Conservation (phyloP, 1,140 invertebrate genomes). For the Drosophila bifasciata region DNA sequence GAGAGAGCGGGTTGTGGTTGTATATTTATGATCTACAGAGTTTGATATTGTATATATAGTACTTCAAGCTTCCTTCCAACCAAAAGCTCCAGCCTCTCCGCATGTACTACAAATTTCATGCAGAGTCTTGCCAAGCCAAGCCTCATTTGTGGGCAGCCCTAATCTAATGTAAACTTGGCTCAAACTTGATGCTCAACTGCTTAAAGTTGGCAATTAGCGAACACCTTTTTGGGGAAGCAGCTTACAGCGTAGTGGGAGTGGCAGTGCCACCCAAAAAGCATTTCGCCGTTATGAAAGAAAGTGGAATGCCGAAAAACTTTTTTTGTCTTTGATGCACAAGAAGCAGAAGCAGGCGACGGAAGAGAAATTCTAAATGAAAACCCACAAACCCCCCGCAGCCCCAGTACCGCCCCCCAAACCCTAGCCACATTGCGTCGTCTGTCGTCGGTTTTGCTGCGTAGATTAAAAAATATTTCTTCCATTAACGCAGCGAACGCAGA, state of each 20-base stretch:
- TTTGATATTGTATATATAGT: no score
- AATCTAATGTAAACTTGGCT: conserved; percentile 66
- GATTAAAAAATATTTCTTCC: conserved; percentile 59
- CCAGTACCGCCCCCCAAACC: neutral
- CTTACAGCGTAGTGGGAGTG: conserved; percentile 17
- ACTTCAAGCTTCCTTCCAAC: no score
- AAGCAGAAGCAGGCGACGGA: conserved; percentile 12
- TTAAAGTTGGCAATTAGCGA: conserved; percentile 78
- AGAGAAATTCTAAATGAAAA: conserved; percentile 26
- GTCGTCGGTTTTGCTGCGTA: conserved; percentile 45
- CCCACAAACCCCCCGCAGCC: neutral
- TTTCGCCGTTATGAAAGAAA: conserved; percentile 71
- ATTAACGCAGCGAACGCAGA: conserved; percentile 41
- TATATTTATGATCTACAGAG: no score
- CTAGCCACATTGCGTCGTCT: conserved; percentile 16
- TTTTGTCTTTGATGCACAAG: conserved; percentile 72
- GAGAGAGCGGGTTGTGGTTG: no score
- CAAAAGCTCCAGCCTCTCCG: no score
- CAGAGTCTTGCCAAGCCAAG: neutral
- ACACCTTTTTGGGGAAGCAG: conserved; percentile 59
- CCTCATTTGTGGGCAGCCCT: conserved; percentile 39
- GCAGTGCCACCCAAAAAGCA: conserved; percentile 45
- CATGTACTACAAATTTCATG: no score
- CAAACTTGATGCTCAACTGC: conserved; percentile 48
- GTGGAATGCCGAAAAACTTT: conserved; percentile 56